A percentile compares a stretch with the other conserved stretches of the same genome.
phyloP scores from a whole-genome alignment of 1,140 invertebrate genomes.

The Drosophila kanapiae region DNA sequence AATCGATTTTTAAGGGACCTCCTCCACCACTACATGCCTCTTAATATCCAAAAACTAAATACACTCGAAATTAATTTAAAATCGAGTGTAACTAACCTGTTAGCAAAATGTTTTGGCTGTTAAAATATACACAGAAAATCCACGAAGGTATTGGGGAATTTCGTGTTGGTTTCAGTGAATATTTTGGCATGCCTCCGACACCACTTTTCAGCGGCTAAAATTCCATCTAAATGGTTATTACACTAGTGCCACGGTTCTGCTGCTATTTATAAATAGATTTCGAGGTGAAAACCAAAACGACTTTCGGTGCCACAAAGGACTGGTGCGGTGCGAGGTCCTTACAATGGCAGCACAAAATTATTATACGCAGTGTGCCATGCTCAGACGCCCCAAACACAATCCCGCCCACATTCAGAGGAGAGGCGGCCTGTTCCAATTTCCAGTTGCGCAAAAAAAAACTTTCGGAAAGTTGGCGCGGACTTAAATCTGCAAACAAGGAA shows the following conservation, averaged over 20 bases:
- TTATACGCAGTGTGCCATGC: conserved; percentile 20
- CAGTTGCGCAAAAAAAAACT: conserved; percentile 21
- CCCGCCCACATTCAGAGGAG: neutral
- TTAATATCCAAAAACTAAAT: no score
- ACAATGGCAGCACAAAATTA: conserved; percentile 16
- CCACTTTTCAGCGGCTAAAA: conserved; percentile 10
- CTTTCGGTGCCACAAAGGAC: conserved; percentile 51
- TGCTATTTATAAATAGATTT: conserved; percentile 54
- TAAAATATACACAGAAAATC: conserved; percentile 2
- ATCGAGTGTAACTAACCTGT: neutral
- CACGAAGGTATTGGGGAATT: neutral
- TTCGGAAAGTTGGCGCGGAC: conserved; percentile 15
- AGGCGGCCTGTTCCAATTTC: conserved; percentile 13
- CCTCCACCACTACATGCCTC: no score
- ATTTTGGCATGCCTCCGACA: neutral
- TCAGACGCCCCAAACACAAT: neutral
- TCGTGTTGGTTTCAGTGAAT: neutral
- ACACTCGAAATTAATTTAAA: neutral
- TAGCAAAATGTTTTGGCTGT: no score
- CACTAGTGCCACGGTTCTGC: neutral
- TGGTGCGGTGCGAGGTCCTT: conserved; percentile 1
- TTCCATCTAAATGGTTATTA: conserved; percentile 21
- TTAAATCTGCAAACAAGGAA: conserved; percentile 24
- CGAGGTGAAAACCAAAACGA: conserved; percentile 65
- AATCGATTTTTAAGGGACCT: no score